Conservation (phyloP, 1,140 invertebrate species). For the Drosophila equinoxialis region DNA sequence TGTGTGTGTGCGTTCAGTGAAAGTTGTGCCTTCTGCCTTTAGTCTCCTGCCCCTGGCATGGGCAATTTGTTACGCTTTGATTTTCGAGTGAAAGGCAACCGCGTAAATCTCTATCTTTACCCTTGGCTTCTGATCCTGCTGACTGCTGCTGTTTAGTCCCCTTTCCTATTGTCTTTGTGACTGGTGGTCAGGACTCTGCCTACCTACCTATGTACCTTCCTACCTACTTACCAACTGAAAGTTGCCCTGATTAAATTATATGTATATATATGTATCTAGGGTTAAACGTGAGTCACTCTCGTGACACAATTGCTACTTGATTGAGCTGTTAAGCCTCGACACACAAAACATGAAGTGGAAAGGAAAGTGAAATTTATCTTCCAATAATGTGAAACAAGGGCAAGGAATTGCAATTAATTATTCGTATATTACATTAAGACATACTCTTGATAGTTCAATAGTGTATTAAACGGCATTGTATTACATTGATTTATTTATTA, state of each 20-base stretch:
- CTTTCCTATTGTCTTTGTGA: constrained; percentile 55
- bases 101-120: constrained; percentile 52
- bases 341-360: no score
- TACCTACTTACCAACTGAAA: constrained; percentile 29
- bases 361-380: neutral
- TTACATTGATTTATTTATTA: no score
- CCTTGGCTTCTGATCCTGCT: constrained; percentile 50
- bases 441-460: no score
- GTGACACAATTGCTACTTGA: constrained; percentile 55
- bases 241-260: constrained; percentile 45
- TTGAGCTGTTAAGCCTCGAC: constrained; percentile 32
- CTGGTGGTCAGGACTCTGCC: constrained; percentile 53
- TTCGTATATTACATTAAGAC: no score
- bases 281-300: constrained; percentile 65
- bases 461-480: no score
- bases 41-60: constrained; percentile 25
- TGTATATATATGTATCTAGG: constrained; percentile 47
- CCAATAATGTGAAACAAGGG: no score
- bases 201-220: constrained; percentile 13
- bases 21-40: constrained; percentile 34
- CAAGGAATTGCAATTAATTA: no score
- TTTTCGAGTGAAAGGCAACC: constrained; percentile 66
- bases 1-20: constrained; percentile 26
- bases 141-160: constrained; percentile 46
- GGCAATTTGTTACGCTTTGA: constrained; percentile 76